Base-by-base conservation (phyloP, 2,888 invertebrate species). In the Spodoptera picta region DNA sequence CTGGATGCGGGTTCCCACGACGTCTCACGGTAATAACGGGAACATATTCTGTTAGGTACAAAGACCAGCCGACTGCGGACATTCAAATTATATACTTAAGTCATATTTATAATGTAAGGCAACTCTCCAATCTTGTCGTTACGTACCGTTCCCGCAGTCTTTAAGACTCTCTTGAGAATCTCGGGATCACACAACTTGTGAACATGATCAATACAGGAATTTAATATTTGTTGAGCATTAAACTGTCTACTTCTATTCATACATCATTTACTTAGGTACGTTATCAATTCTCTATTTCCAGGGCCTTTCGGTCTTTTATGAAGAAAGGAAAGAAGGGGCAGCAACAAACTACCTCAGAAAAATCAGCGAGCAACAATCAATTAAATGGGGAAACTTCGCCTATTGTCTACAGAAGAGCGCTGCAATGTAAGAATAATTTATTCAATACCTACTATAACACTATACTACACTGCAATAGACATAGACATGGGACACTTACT, bases 251-350 rank as follows among this genome's bases (percentile, higher is more conserved):
- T 27, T 27, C 27, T 5, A 27, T 27, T 36, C 36, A 36, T 9
- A 5, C 2, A 36, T 36, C 36, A 36, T 36, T 36, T 2, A 9
- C 36, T 36, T 6, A n/a, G n/a, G n/a, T n/a, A 36, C 2, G 52
- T 1, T n/a, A 3, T 11, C 10, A 2, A 11, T 41, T 24, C 54
- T 50, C 23, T 65, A 23, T 57, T 92, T 93, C 48, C 92, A 95
- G 95, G 95, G 92, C 93, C 27, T 85, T 95, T 53, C 86, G 93
- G 62, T 95, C 95, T 44, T 95, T 95, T 75, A 93, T 94, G 91
- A 93, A 88, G 78, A 95, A 95, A 80, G 94, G 93, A 19, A 93
- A 94, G 81, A 93, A 90, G 73, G 82, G 83, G 19, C 84, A 88
- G 55, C 78, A 88, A 54, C 78, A 83, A 51, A 64, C 80, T 3